These are phyloP conservation scores for Candoia aspera DNA, from an alignment of 2,113 vertebrate species.

Conservation along the genomic window DNA sequence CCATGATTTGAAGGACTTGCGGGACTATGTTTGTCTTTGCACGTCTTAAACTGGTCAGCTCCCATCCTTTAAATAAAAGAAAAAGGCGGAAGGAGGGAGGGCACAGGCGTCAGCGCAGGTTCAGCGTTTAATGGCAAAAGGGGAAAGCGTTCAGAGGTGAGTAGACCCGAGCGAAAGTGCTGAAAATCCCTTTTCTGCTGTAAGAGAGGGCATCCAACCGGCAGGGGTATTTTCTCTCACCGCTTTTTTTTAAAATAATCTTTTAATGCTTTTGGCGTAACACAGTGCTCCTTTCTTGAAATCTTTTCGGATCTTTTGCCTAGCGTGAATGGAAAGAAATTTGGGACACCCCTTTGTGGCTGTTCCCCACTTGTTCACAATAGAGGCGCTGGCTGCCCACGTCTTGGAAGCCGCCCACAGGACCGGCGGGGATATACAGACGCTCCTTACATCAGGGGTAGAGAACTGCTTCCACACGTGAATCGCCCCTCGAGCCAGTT, in stretches of 20 bases:
- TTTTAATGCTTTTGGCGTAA: neutral
- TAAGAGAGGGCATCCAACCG: conserved; percentile 56
- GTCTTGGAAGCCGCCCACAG: conserved; percentile 42
- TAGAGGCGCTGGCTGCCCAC: conserved; percentile 45
- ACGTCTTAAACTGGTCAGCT: neutral
- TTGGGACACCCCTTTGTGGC: conserved; percentile 3
- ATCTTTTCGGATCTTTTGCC: conserved; percentile 44
- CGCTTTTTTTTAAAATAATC: neutral
- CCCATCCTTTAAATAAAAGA: neutral
- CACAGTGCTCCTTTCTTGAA: neutral
- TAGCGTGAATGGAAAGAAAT: conserved; percentile 45
- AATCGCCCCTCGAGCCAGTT: conserved; percentile 77
- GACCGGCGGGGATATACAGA: neutral
- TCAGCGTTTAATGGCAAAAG: neutral
- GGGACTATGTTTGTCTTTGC: neutral
- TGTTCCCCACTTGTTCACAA: conserved; percentile 34
- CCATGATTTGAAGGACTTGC: neutral
- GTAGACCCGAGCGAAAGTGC: neutral
- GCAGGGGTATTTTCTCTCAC: conserved; percentile 46
- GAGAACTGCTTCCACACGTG: conserved; percentile 59
- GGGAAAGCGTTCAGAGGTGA: neutral
- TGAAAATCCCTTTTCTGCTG: conserved; percentile 18
- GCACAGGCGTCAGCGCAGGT: neutral
- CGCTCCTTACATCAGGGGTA: neutral
- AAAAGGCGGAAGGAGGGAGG: neutral